Conservation (phyloP, 2,113 vertebrate genomes). For the Capra hircus region DNA sequence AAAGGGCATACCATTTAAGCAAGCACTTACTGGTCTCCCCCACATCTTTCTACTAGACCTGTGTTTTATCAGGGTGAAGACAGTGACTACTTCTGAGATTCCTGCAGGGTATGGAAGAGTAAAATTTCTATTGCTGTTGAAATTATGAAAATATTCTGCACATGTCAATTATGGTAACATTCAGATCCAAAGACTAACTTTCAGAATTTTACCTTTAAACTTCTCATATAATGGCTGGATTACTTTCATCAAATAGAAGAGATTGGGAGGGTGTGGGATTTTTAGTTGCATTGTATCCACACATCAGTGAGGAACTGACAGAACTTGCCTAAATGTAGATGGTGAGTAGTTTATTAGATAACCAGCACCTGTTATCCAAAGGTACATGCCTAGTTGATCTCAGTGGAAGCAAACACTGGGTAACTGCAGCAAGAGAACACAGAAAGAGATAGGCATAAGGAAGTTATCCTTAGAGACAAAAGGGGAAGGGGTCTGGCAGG, state of each 20-base stretch:
- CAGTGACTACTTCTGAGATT: not conserved
- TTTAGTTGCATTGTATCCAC: not conserved
- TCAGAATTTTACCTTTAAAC: not conserved
- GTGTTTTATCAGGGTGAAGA: not conserved
- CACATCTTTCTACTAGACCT: not conserved
- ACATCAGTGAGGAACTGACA: not conserved
- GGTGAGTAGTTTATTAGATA: not conserved
- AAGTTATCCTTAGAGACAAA: not conserved
- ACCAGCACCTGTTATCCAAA: not conserved
- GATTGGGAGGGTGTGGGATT: not conserved
- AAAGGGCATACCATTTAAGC: not conserved
- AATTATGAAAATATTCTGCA: not conserved
- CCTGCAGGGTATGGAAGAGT: not conserved
- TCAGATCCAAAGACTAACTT: not conserved
- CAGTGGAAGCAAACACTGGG: not conserved
- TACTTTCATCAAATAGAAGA: not conserved
- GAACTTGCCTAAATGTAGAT: not conserved
- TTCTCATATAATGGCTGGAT: not conserved
- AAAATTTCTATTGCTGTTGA: not conserved
- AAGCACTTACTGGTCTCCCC: not conserved
- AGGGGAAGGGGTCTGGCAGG: not conserved
- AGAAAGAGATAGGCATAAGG: not conserved
- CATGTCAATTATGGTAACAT: not conserved
- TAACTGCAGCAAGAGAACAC: fast-evolving
- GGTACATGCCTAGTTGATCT: not conserved